A percentile compares a stretch with the other conserved stretches of the same genome.
These are phyloP conservation scores for Pollicipes pollicipes DNA, from an alignment of 1,140 invertebrate species.

Conservation along the genomic window DNA sequence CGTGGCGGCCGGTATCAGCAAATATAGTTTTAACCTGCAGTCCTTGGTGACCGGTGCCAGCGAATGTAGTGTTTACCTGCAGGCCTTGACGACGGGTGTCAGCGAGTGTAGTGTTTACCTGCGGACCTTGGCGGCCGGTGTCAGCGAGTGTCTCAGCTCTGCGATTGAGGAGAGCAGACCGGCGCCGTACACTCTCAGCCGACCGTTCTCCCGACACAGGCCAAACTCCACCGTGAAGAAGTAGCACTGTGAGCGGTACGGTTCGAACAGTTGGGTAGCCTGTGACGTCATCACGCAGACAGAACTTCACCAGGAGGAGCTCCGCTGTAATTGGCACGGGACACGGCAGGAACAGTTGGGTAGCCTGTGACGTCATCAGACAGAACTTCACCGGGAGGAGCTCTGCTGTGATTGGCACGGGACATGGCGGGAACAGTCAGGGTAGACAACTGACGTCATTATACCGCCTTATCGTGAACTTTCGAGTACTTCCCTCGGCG, in stretches of 20 bases:
- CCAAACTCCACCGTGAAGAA: constrained; percentile 99
- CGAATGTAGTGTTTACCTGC: too few species aligned
- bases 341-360: neutral
- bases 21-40: too few species aligned
- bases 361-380: too few species aligned
- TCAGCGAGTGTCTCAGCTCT: constrained; percentile 78
- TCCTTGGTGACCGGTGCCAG: too few species aligned
- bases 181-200: constrained; percentile 87
- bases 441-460: neutral
- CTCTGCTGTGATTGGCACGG: too few species aligned
- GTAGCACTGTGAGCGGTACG: constrained; percentile 49
- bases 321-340: too few species aligned
- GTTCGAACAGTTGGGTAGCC: neutral
- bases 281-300: neutral
- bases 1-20: too few species aligned
- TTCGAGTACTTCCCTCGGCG: too few species aligned
- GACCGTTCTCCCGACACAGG: constrained; percentile 78
- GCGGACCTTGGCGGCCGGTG: constrained; percentile 23
- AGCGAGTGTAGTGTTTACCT: too few species aligned
- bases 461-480: neutral
- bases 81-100: too few species aligned
- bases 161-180: constrained; percentile 90
- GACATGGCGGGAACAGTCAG: too few species aligned
- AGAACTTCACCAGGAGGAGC: neutral
- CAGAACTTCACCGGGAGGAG: too few species aligned